Evolutionary conservation across 2,888 invertebrate genomes (phyloP), one percentile per base, ranked within the genome.

Genomic region (Leucania comma): DNA sequence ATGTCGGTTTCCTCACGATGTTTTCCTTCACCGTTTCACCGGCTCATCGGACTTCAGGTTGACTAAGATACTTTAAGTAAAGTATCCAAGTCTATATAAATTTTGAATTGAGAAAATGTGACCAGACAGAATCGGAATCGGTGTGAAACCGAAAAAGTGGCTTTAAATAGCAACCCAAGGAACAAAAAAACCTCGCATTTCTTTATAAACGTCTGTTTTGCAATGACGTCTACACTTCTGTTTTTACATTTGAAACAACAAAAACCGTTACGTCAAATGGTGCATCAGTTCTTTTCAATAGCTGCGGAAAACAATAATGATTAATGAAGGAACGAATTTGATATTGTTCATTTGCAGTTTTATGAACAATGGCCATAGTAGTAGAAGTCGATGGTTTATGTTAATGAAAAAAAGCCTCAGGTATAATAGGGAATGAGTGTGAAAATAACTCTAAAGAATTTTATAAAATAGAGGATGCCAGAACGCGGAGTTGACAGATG

Each of bases 211-310:
- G 51, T 35, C 26, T 35, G 56, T 58, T 46, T 50, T 35, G 8
- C 46, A 22, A 75, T 76, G 81, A 81, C 81, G 72, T 78, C 54
- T 12, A 46, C 17, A 32, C 35, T 57, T 32, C 38, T 50, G 56
- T 35, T 56, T 75, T 68, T 61, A 53, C 48, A 53, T 53, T 54
- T 42, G 53, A 56, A 75, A 65, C 35, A 69, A 56, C 24, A 51
- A 14, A 46, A 22, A 1, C 8, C 12, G 48, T 56, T 57, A 58
- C 29, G 20, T 29, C n/a, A 48, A 48, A 65, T 14, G 46, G 17
- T 64, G 69, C 57, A 65, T 62, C 54, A 69, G 60, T 77, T 66
- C 5, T 59, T 77, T 51, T 66, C 56, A 81, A 78, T 66, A 77
- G 46, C 32, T 29, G 20, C 26, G 10, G 4, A 57, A 63, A 68